These are phyloP conservation scores for Ctenomys sociabilis DNA, from an alignment of 2,113 vertebrate genomes.

Conservation along the genomic window DNA sequence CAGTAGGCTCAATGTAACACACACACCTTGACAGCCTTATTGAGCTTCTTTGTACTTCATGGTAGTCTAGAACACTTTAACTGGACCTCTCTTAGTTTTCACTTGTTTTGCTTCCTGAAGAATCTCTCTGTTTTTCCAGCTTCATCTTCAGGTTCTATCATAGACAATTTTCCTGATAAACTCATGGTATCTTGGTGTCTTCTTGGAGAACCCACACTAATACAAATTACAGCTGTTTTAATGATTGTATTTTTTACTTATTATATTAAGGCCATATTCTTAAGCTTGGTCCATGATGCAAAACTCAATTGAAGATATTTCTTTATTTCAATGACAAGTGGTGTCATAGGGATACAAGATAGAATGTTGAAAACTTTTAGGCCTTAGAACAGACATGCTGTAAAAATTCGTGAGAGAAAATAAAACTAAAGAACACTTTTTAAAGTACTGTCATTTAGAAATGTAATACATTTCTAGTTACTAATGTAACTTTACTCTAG, in stretches of 20 bases:
- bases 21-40: background rate
- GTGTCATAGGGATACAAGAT: constrained; percentile 29
- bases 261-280: constrained; percentile 9
- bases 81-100: background rate
- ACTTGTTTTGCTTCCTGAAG: background rate
- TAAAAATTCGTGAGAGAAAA: constrained; percentile 74
- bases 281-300: background rate
- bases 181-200: background rate
- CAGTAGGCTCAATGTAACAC: background rate
- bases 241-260: constrained; percentile 13
- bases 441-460: constrained; percentile 60
- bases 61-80: background rate
- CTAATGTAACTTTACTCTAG: constrained; percentile 32
- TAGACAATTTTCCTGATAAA: background rate
- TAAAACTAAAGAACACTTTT: constrained; percentile 71
- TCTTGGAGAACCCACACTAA: background rate
- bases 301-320: constrained; percentile 40
- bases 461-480: constrained; percentile 50
- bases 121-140: background rate
- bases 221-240: background rate
- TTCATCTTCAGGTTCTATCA: background rate
- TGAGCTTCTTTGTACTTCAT: background rate
- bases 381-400: constrained; percentile 11
- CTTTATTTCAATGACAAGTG: constrained; percentile 27
- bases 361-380: constrained; percentile 60